Evolutionary conservation across 2,113 vertebrate genomes (phyloP).

Genomic region (Halichoerus grypus): DNA sequence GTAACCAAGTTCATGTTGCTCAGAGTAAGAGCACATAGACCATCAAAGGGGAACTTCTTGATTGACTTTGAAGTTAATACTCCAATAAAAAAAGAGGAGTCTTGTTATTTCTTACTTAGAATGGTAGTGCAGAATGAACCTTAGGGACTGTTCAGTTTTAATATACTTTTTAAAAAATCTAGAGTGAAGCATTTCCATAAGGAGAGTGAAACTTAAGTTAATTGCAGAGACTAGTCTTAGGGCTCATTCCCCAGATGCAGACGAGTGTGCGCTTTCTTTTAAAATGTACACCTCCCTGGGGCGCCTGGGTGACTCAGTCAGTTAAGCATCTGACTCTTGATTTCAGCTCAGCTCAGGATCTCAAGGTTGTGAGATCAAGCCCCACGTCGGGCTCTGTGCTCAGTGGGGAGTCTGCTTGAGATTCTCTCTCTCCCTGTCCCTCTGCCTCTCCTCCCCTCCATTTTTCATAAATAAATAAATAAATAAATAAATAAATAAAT

Average conservation of each 20-base stretch:
- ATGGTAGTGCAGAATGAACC: background rate
- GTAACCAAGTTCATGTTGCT: conserved; percentile 15
- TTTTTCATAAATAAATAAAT: background rate
- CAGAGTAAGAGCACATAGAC: background rate
- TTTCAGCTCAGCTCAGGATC: background rate
- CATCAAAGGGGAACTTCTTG: conserved; percentile 62
- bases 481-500: no score
- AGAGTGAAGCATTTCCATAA: conserved; percentile 42
- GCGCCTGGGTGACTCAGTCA: background rate
- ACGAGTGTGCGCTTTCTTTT: background rate
- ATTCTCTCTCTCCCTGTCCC: background rate
- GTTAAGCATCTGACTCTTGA: background rate
- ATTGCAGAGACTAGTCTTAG: background rate
- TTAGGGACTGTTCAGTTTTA: background rate
- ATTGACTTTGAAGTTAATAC: conserved; percentile 23
- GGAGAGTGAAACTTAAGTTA: conserved; percentile 63
- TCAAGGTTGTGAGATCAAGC: background rate
- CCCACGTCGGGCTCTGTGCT: background rate
- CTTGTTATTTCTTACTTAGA: conserved; percentile 31
- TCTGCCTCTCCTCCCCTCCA: background rate
- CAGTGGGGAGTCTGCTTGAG: background rate
- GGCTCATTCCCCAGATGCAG: conserved; percentile 37
- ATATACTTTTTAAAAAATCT: background rate
- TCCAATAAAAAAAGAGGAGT: conserved; percentile 44
- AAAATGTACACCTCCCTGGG: background rate